phyloP scores from a whole-genome alignment of 1,140 invertebrate species.

The Dendrolimus kikuchii region DNA sequence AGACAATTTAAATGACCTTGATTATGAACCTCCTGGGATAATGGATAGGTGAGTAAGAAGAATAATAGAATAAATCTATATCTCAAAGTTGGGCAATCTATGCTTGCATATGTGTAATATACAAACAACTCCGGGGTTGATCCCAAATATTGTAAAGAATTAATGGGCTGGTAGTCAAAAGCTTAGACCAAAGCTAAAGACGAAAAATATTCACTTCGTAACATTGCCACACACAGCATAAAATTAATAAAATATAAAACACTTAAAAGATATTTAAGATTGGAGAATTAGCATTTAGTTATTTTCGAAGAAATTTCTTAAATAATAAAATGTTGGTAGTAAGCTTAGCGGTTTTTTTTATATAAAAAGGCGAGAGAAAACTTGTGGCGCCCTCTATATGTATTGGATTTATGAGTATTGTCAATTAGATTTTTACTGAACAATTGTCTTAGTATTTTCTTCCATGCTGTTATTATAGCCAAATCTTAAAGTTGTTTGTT shows the following conservation, averaged over 20 bases:
- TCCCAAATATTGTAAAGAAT: not conserved
- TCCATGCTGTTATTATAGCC: not conserved
- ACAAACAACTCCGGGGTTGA: not conserved
- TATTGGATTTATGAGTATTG: not conserved
- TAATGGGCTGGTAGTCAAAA: not conserved
- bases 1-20: not conserved
- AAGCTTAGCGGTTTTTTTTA: too few relatives aligned
- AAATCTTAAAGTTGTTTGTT: constrained; percentile 2
- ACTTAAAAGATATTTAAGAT: too few relatives aligned
- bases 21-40: constrained; percentile 1
- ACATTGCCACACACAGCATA: too few relatives aligned
- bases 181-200: not conserved
- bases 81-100: not conserved
- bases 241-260: too few relatives aligned
- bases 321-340: too few relatives aligned
- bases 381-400: not conserved
- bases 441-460: not conserved
- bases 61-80: not conserved
- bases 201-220: too few relatives aligned
- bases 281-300: too few relatives aligned
- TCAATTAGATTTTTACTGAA: not conserved
- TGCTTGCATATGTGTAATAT: too few relatives aligned
- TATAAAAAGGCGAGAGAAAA: too few relatives aligned
- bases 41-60: constrained; percentile 1
- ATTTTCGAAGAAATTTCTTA: too few relatives aligned